A percentile compares a stretch with the other conserved stretches of the same genome.
These are phyloP conservation scores for Hexactinellida sp. DNA, from an alignment of 37 sponge, comb jelly and placozoan species.

Conservation along the genomic window DNA sequence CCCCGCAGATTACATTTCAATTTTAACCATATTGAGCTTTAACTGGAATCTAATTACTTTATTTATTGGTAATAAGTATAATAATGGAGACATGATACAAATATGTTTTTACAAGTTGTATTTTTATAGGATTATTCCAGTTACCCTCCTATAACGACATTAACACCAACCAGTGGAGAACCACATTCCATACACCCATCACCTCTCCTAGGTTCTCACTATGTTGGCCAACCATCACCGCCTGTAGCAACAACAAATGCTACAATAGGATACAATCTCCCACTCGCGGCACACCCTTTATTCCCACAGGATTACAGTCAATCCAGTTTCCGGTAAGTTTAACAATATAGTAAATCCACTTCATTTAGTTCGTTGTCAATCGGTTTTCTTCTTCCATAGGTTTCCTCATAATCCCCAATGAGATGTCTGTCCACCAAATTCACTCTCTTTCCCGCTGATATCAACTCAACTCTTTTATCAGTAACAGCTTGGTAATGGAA, in stretches of 20 bases:
- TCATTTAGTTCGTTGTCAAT: background rate
- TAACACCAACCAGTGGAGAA: slow-evolving; percentile 5
- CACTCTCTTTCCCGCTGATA: background rate
- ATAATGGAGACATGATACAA: too few species aligned
- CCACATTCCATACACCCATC: background rate
- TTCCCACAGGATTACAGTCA: background rate
- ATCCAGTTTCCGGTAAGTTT: background rate
- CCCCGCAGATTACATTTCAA: background rate
- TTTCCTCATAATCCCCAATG: background rate
- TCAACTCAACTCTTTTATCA: background rate
- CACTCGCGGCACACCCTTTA: background rate
- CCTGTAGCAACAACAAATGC: background rate
- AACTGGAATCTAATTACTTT: too few species aligned
- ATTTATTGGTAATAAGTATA: too few species aligned
- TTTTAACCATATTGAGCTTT: background rate
- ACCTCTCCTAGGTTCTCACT: background rate
- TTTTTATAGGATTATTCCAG: background rate
- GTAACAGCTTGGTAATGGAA: background rate
- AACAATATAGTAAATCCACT: background rate
- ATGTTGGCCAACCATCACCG: background rate
- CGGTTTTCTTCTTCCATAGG: background rate
- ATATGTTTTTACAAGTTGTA: too few species aligned
- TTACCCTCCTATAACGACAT: background rate
- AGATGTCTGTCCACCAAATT: background rate
- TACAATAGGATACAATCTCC: background rate